Evolutionary conservation across 2,888 invertebrate species (phyloP), one percentile per base, ranked within the genome.

Genomic region (Caradrina clavipalpis): DNA sequence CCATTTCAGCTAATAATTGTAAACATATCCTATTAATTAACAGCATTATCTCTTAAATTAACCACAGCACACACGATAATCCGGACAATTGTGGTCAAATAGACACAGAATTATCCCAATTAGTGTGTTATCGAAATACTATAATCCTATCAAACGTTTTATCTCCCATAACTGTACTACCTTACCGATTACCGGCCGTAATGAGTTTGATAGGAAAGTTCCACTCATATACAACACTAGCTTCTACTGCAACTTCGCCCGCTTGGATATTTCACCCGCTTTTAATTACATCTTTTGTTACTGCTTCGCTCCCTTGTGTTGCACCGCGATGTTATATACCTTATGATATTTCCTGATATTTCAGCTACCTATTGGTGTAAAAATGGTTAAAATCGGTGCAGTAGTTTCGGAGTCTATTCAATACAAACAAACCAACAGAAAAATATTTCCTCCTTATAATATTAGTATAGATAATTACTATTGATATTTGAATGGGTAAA

Each of bases 81-180:
- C 26, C 19, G 58, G 45, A 45, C 45, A 45, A 0, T 45, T 45
- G 77, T 61, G 77, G 77, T 80, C 81, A 76, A 61, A 75, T 61
- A 70, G 35, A 51, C 26, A 26, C 31, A 53, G 55, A 42, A 71
- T 80, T 77, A 81, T 77, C 45, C 77, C 77, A 78, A 78, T 81
- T 78, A 81, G 56, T 56, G 45, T 55, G 51, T 31, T 65, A 80
- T 59, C 55, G 49, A 45, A 62, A 76, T 59, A 49, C 35, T 54
- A 26, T 71, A 71, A 77, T 81, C 72, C 55, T 53, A 77, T 65
- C 50, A 76, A 64, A 69, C 63, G 49, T 69, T 57, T 64, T 61
- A 80, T 80, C 53, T 63, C 31, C 26, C 53, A 19, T 61, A 39
- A 39, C 42, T 15, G 49, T n/a, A 68, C 47, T 49, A 55, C 26